Percentiles rank a stretch among this genome's conserved stretches.
These are phyloP conservation scores for Maconellicoccus hirsutus DNA, from an alignment of 1,140 invertebrate species.

Conservation along the genomic window DNA sequence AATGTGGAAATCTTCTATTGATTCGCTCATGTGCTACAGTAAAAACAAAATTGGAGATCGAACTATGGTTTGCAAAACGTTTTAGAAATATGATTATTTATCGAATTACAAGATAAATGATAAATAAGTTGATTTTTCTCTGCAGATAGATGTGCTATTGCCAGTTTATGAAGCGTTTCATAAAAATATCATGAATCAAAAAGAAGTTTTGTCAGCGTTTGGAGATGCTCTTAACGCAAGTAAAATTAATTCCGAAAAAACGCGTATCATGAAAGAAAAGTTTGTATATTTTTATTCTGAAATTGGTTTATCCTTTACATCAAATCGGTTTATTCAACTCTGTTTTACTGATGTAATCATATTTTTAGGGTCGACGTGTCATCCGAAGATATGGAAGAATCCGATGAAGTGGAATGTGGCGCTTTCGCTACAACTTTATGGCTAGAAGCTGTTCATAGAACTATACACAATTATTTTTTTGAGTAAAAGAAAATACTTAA, in stretches of 20 bases:
- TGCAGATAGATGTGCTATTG: neutral
- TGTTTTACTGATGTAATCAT: no score
- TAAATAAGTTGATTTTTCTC: neutral
- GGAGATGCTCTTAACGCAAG: neutral
- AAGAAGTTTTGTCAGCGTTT: conserved; percentile 3
- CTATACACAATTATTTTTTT: neutral
- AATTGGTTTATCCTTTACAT: neutral
- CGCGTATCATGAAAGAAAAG: neutral
- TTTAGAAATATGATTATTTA: neutral
- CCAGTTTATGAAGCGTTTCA: neutral
- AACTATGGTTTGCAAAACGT: conserved; percentile 48
- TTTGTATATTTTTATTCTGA: neutral
- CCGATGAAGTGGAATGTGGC: neutral
- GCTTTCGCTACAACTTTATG: neutral
- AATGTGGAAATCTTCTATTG: conserved; percentile 41
- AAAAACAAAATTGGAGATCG: conserved; percentile 59
- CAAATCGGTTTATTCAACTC: no score
- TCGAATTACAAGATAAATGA: neutral
- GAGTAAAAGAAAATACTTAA: neutral
- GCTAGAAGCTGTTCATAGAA: neutral
- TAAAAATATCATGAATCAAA: neutral
- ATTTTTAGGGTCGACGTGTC: neutral
- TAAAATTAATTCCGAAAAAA: neutral
- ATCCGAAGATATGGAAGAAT: neutral
- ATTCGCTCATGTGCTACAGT: conserved; percentile 57